phyloP scores from a whole-genome alignment of 1,140 invertebrate genomes.

The Heterodera schachtii region DNA sequence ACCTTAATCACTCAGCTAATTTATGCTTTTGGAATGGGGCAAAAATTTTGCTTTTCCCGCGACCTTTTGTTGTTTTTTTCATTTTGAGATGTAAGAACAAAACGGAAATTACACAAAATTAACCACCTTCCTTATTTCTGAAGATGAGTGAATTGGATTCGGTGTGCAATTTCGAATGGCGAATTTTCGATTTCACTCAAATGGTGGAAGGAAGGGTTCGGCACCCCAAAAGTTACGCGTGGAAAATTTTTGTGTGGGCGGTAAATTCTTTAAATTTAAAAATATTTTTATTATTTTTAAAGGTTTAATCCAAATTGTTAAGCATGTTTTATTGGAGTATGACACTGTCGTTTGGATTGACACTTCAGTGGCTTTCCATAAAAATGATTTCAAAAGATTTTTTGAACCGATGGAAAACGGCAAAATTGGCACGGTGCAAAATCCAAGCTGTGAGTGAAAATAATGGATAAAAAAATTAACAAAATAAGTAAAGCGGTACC shows the following conservation, averaged over 20 bases:
- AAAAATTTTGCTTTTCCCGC: too few species aligned
- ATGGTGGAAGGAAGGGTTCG: slow-evolving; percentile 28
- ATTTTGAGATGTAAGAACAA: too few species aligned
- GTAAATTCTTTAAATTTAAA: background rate
- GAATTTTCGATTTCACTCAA: slow-evolving; percentile 33
- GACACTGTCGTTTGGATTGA: slow-evolving; percentile 26
- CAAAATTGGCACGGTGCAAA: too few species aligned
- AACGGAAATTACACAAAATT: too few species aligned
- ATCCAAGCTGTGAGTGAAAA: slow-evolving; percentile 17
- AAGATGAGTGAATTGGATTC: slow-evolving; percentile 23
- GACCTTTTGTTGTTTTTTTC: too few species aligned
- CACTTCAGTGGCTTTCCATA: slow-evolving; percentile 22
- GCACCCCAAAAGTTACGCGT: slow-evolving; percentile 3
- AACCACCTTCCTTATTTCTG: background rate
- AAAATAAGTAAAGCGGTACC: too few species aligned
- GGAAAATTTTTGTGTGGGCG: slow-evolving; percentile 24
- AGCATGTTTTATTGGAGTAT: slow-evolving; percentile 31
- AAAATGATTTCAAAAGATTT: slow-evolving; percentile 13
- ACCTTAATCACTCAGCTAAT: too few species aligned
- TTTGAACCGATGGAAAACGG: background rate
- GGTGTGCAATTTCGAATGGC: slow-evolving; percentile 28
- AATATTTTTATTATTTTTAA: too few species aligned
- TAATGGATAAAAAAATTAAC: background rate
- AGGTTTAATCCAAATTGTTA: background rate
- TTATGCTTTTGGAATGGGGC: too few species aligned